These are phyloP conservation scores for Petrocephalus schoutedeni DNA, from an alignment of 2,797 vertebrate genomes.

Conservation along the genomic window DNA sequence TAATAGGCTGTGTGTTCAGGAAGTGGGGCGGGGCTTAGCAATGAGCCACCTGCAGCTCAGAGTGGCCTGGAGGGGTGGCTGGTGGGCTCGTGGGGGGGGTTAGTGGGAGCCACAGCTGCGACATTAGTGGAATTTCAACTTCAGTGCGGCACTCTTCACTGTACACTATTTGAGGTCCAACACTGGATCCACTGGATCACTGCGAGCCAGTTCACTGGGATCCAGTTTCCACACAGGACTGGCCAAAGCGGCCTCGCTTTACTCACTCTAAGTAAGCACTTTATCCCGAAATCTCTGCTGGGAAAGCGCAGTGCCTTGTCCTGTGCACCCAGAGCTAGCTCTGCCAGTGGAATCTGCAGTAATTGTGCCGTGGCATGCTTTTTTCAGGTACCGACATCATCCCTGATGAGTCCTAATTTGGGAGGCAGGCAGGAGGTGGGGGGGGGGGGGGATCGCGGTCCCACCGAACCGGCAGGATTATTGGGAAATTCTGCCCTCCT, in stretches of 20 bases:
- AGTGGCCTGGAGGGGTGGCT: conserved; percentile 15
- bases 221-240: background rate
- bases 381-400: background rate
- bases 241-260: background rate
- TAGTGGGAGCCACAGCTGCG: conserved; percentile 46
- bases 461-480: background rate
- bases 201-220: background rate
- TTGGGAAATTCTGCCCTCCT: background rate
- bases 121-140: conserved; percentile 39
- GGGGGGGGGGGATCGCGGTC: background rate
- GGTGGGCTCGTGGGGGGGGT: background rate
- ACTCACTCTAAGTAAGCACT: background rate
- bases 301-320: background rate
- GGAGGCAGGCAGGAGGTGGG: background rate
- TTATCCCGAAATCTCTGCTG: background rate
- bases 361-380: background rate
- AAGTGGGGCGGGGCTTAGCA: conserved; percentile 49
- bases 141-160: background rate
- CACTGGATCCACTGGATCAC: background rate
- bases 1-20: conserved; percentile 31
- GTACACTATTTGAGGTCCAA: background rate
- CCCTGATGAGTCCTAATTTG: background rate
- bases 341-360: background rate
- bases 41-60: conserved; percentile 64
- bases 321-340: background rate